Base-by-base conservation (phyloP, 2,113 vertebrate species). In the Thryonomys swinderianus region DNA sequence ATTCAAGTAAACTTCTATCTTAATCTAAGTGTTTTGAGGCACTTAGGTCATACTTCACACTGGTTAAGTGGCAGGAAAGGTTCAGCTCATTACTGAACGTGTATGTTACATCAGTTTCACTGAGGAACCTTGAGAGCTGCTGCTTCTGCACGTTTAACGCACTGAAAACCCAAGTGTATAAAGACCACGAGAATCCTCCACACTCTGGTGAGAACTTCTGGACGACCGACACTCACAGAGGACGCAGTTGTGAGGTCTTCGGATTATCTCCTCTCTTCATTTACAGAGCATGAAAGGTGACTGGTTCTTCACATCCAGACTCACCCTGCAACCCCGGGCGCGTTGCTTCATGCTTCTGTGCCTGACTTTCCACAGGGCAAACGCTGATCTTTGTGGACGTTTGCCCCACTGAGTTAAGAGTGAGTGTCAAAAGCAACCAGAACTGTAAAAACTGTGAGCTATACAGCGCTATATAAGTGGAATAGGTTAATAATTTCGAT, bases 351-450 rank as follows among this genome's bases (percentile, higher is more conserved):
- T 12, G 7, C 94, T 94, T 89, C 34, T 61, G 30, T 89, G 90
- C 55, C 91, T 94, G 21, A 85, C 93, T 89, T 88, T 91, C 64
- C 85, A 73, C 61, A 83, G 86, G 73, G 87, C 67, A 95, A 84
- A 88, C 76, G 42, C 20, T 17, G 51, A 4, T 94, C 66, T 80
- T 89, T 94, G 93, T 42, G 32, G 90, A 76, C 12, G 81, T 37
- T 53, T 90, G 40, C 90, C 53, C 69, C 55, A 76, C 21, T 84
- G 64, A 6, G 9, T 78, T 92, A 88, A n/a, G 45, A 27, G 27
- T 94, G 27, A 74, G 1, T 88, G 37, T 90, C 18, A 92, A 93
- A 92, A 85, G 40, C 83, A 5, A 64, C 80, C 62, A 88, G 73
- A 27, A 14, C 34, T 89, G 5, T 64, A 85, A 92, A 90, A 92